Conservation (phyloP, 23 tunicate species). For the Corella eumyota region DNA sequence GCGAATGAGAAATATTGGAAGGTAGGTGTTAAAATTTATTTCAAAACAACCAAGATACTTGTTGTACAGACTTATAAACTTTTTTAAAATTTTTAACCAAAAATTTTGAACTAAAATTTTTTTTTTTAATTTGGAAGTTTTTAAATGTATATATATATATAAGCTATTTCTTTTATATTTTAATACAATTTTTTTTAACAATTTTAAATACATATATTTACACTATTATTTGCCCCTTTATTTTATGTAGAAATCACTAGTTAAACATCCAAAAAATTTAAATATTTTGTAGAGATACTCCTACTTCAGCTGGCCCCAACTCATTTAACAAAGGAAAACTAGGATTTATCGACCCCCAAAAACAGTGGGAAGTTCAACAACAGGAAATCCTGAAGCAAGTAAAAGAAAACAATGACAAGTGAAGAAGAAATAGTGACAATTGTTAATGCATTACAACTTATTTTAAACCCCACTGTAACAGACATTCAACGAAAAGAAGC, state of each 20-base stretch:
- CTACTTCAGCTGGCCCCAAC: conserved; percentile 93
- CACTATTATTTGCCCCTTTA: too few relatives aligned
- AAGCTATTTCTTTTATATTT: too few relatives aligned
- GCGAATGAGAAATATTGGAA: conserved; percentile 94
- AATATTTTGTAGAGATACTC: conserved; percentile 59
- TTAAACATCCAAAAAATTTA: too few relatives aligned
- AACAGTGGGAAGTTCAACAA: conserved; percentile 68
- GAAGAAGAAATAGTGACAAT: conserved; percentile 13
- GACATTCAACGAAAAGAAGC: conserved; percentile 26
- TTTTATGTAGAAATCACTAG: too few relatives aligned
- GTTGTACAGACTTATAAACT: too few relatives aligned
- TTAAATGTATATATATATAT: too few relatives aligned
- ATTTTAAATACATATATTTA: too few relatives aligned
- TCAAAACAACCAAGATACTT: too few relatives aligned
- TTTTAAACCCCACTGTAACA: conserved; percentile 23
- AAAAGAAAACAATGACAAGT: conserved; percentile 3
- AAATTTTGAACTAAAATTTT: too few relatives aligned
- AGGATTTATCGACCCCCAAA: conserved; percentile 68
- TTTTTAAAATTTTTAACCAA: too few relatives aligned
- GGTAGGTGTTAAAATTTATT: conserved; percentile 26
- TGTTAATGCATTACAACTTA: conserved; percentile 23
- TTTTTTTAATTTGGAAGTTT: too few relatives aligned
- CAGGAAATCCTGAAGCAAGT: conserved; percentile 15
- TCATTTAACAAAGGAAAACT: conserved; percentile 93
- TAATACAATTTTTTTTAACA: too few relatives aligned